phyloP scores from a whole-genome alignment of 1,140 invertebrate species.

The Brachionus calyciflorus region DNA sequence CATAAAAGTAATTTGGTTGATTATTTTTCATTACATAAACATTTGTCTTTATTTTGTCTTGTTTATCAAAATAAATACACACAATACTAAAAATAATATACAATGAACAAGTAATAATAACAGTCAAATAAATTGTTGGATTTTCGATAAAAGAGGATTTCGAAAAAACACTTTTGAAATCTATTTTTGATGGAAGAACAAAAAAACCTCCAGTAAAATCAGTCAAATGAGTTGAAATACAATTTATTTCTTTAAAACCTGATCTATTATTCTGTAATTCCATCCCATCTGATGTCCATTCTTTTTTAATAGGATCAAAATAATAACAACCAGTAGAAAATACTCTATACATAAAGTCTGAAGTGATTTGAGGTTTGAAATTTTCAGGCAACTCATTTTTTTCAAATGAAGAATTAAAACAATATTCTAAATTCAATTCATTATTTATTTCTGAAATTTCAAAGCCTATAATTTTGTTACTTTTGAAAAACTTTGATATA shows the following conservation, averaged over 20 bases:
- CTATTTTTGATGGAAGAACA: constrained; percentile 59
- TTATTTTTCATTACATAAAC: constrained; percentile 59
- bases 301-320: background rate
- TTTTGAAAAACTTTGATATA: background rate
- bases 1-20: constrained; percentile 64
- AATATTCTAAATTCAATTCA: background rate
- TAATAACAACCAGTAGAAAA: constrained; percentile 17
- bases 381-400: background rate
- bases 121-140: constrained; percentile 64
- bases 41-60: constrained; percentile 51
- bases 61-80: background rate
- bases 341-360: background rate
- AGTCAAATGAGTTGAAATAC: constrained; percentile 58
- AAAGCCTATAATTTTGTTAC: background rate
- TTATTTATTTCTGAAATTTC: background rate
- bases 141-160: constrained; percentile 64
- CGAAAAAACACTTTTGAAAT: constrained; percentile 59
- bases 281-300: background rate
- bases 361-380: background rate
- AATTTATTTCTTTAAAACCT: constrained; percentile 48
- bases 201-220: constrained; percentile 59
- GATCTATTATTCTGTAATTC: background rate
- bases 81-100: constrained; percentile 59
- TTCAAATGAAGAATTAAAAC: background rate
- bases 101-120: constrained; percentile 61